Evolutionary conservation across 2,888 invertebrate genomes (phyloP).

Genomic region (Drosophila niveifrons): DNA sequence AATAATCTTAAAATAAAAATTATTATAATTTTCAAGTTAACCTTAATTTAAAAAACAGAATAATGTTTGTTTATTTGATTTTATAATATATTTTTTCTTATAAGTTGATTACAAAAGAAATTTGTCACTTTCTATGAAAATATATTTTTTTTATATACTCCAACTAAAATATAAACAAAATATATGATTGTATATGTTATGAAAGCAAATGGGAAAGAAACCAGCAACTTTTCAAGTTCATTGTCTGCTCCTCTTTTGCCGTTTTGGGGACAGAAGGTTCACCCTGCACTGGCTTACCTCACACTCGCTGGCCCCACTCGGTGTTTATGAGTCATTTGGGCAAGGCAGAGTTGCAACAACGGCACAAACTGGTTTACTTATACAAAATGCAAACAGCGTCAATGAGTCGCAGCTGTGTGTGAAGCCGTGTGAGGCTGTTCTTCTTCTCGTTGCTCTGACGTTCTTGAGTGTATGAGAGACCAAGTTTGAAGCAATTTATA

Average conservation of each 20-base stretch:
- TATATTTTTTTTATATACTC: no score
- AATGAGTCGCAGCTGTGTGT: slow-evolving; percentile 37
- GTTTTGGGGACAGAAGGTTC: slow-evolving; percentile 39
- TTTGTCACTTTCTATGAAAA: no score
- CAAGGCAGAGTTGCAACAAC: slow-evolving; percentile 60
- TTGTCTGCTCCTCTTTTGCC: background rate
- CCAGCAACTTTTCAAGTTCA: slow-evolving; percentile 34
- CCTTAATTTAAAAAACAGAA: no score
- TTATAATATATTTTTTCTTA: no score
- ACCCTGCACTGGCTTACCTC: slow-evolving; percentile 48
- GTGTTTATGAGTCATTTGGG: slow-evolving; percentile 78
- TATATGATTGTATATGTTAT: no score
- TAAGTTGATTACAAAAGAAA: no score
- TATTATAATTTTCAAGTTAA: no score
- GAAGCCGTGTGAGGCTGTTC: slow-evolving; percentile 8
- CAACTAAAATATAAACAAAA: no score
- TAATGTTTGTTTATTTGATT: no score
- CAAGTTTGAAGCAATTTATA: slow-evolving; percentile 66
- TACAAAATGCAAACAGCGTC: slow-evolving; percentile 35
- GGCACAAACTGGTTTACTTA: slow-evolving; percentile 48
- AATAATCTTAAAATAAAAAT: no score
- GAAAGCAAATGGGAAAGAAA: background rate
- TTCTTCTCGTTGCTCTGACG: background rate
- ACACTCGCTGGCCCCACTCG: slow-evolving; percentile 48
- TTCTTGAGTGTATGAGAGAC: slow-evolving; percentile 17